phyloP scores from a whole-genome alignment of 2,797 vertebrate genomes.

The Parauchenoglanis punctatus region DNA sequence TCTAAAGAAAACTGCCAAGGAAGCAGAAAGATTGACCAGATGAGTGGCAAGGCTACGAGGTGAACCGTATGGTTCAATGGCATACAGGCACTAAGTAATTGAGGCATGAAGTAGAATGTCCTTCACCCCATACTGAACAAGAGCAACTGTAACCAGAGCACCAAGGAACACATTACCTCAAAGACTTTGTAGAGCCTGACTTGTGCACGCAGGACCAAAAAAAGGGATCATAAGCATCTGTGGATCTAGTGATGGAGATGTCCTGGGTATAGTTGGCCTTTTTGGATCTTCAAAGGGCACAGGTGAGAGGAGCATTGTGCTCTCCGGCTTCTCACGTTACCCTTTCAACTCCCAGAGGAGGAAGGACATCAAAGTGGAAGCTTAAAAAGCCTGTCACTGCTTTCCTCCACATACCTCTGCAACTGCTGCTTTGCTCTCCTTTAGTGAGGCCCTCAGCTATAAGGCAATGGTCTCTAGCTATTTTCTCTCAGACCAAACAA shows the following conservation, averaged over 20 bases:
- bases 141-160: constrained; percentile 73
- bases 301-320: constrained; percentile 82
- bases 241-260: constrained; percentile 71
- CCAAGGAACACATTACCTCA: constrained; percentile 68
- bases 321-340: constrained; percentile 76
- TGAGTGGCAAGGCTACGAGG: constrained; percentile 50
- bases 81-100: constrained; percentile 61
- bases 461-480: constrained; percentile 52
- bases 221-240: constrained; percentile 59
- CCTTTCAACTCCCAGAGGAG: constrained; percentile 77
- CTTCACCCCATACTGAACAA: constrained; percentile 66
- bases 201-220: constrained; percentile 63
- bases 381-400: constrained; percentile 69
- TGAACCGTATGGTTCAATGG: constrained; percentile 57
- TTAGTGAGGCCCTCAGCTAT: constrained; percentile 44
- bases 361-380: constrained; percentile 75
- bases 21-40: constrained; percentile 24
- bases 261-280: constrained; percentile 75
- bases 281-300: constrained; percentile 81
- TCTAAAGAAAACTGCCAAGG: constrained; percentile 25
- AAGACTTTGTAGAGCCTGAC: constrained; percentile 71
- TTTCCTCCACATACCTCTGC: constrained; percentile 61
- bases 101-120: constrained; percentile 61
- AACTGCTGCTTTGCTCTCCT: constrained; percentile 45
- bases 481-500: constrained; percentile 59